Evolutionary conservation across 2,113 vertebrate genomes (phyloP), one percentile per base, ranked within the genome.

Genomic region (Amphilophus citrinellus): DNA sequence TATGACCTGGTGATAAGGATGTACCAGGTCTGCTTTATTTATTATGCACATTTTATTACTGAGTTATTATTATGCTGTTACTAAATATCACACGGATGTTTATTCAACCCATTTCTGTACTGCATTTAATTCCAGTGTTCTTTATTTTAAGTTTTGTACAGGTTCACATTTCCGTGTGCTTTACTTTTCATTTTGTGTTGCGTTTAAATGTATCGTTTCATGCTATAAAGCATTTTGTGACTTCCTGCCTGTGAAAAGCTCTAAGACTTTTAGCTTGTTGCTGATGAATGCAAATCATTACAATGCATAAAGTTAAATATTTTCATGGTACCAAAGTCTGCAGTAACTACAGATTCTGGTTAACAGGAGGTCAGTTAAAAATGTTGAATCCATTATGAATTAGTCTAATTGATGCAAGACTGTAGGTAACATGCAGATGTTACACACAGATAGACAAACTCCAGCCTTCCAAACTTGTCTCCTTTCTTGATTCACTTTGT

Each of bases 401-500:
- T 18, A 57, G 7, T 22, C 39, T 11, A 57, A 73, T 13, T 62
- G 7, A 47, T 39, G 18, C 42, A 14, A 78, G 66, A 24, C 37
- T 66, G 27, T 13, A 10, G 61, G 37, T 15, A 37, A 22, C 14
- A 17, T 27, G 79, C 83, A 89, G 82, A 87, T 83, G 82, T 86
- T 59, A 42, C 10, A 42, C 42, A 39, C 3, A 30, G 24, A 61
- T 6, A 30, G 24, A 61, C 42, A 35, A 63, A 56, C 4, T 30
- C 47, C 47, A 22, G 87, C 68, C 63, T 15, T 65, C n/a, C 42
- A 13, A 50, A 53, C 59, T 58, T 5, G 11, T 62, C 61, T 37
- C 14, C n/a, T 61, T 53, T 73, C 73, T 62, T 66, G 32, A 84
- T 77, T 80, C 50, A 32, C 50, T 75, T 44, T 10, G 13, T 83